phyloP scores from a whole-genome alignment of 2,113 vertebrate species.

The Pituophis catenifer region DNA sequence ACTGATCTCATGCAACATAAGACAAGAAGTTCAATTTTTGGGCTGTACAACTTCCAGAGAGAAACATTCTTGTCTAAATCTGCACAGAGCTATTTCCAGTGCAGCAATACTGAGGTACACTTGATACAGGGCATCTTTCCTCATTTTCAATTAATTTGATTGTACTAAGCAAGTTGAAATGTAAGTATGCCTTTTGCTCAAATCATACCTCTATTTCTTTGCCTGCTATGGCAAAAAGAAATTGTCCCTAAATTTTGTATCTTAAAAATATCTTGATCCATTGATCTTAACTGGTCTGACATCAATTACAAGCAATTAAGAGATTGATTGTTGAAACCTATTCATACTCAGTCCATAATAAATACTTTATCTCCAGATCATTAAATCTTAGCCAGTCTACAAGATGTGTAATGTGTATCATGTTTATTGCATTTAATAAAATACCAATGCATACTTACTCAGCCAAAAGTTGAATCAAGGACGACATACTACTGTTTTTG shows the following conservation, averaged over 20 bases:
- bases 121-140: not conserved
- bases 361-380: not conserved
- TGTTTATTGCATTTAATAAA: not conserved
- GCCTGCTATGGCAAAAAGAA: not conserved
- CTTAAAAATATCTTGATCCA: not conserved
- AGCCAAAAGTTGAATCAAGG: not conserved
- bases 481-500: too few relatives aligned
- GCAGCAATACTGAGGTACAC: not conserved
- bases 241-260: not conserved
- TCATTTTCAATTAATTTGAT: not conserved
- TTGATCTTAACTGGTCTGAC: not conserved
- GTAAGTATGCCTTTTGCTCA: not conserved
- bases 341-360: not conserved
- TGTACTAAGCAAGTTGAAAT: not conserved
- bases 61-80: not conserved
- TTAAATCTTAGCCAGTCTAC: not conserved
- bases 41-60: not conserved
- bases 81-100: not conserved
- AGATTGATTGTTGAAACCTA: not conserved
- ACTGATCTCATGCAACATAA: not conserved
- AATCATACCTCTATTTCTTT: not conserved
- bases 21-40: not conserved
- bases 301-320: not conserved
- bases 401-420: not conserved
- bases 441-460: not conserved